Conservation (phyloP, 2,113 vertebrate genomes). For the Xenus cinereus region DNA sequence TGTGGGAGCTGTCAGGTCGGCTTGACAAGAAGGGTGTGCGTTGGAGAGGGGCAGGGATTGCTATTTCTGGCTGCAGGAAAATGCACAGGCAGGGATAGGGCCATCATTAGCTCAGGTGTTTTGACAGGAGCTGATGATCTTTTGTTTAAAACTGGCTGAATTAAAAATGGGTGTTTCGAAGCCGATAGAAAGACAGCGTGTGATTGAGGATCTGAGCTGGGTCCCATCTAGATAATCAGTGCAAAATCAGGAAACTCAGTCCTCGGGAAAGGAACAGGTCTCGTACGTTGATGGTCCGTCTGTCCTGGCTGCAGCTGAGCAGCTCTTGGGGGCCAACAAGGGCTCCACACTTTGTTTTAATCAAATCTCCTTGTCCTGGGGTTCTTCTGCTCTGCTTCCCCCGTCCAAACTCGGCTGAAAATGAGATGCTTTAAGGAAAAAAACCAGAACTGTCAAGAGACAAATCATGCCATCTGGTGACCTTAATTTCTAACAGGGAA, state of each 20-base stretch:
- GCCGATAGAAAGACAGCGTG: fast-evolving
- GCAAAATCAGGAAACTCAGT: not conserved
- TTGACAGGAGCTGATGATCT: not conserved
- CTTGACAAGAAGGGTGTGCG: not conserved
- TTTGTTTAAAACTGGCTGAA: not conserved
- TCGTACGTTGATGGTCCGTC: fast-evolving
- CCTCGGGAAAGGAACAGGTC: not conserved
- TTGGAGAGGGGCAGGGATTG: not conserved
- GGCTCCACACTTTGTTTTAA: not conserved
- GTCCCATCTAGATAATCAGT: not conserved
- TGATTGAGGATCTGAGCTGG: not conserved
- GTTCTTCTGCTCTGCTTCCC: not conserved
- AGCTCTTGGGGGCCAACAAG: not conserved
- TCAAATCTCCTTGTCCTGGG: not conserved
- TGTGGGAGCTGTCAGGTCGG: not conserved
- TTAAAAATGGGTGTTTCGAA: not conserved
- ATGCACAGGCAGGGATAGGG: not conserved
- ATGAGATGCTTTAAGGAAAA: not conserved
- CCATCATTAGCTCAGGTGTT: not conserved
- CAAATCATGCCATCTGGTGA: conserved; percentile 67
- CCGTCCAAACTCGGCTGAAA: not conserved
- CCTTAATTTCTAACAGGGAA: conserved; percentile 63
- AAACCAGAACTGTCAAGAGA: not conserved
- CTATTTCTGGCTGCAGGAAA: not conserved
- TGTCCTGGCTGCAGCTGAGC: not conserved